These are phyloP conservation scores for Girardia tigrina DNA, from an alignment of 2,888 invertebrate species.

Conservation along the genomic window DNA sequence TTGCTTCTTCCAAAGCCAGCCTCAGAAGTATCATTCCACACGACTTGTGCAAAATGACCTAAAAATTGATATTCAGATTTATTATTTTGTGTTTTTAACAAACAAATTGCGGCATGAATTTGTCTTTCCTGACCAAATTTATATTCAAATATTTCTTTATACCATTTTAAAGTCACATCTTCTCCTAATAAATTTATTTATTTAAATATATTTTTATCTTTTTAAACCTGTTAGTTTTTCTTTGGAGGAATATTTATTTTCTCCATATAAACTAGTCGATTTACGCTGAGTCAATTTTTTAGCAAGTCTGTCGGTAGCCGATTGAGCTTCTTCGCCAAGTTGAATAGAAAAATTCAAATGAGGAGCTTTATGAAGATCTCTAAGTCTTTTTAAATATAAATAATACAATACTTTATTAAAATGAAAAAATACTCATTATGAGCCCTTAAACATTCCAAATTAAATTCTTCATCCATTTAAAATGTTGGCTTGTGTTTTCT, in stretches of 20 bases:
- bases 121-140: slow-evolving; percentile 15
- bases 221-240: neutral
- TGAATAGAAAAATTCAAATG: neutral
- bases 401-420: neutral
- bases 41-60: neutral
- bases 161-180: neutral
- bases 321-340: neutral
- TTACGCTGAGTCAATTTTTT: neutral
- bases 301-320: neutral
- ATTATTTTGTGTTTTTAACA: neutral
- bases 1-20: neutral
- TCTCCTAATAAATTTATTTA: neutral
- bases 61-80: neutral
- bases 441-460: neutral
- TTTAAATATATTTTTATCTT: neutral
- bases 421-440: neutral
- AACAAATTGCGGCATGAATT: neutral
- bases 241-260: neutral
- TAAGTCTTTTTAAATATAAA: neutral
- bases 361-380: neutral
- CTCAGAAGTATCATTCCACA: neutral
- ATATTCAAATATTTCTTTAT: neutral
- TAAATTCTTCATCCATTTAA: slow-evolving; percentile 9
- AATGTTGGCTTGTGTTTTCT: too few species aligned
- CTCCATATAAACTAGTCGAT: neutral